Base-by-base conservation (phyloP, 1,140 invertebrate genomes). In the Tetranychus urticae region DNA sequence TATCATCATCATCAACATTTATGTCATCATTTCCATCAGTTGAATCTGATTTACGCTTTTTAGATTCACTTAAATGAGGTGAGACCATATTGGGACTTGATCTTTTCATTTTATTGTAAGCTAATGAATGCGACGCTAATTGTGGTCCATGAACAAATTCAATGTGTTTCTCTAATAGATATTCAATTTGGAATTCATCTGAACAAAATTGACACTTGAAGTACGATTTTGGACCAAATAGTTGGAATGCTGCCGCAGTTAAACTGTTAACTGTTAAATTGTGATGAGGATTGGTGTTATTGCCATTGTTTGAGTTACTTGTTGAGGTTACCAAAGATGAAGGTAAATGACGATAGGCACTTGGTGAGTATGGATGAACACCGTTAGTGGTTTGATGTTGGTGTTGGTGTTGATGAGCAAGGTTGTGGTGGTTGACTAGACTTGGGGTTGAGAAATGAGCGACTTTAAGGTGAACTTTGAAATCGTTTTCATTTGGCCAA, bases 101-200 rank as follows among this genome's bases (percentile, higher is more conserved):
- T 23, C 23, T 23, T 23, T 23, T 23, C 23, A 23, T 23, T 23
- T 23, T 23, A 23, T 23, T 23, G 23, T 23, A 23, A 23, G 23
- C 39, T 56, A 7, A 61, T 39, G 2, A 46, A n/a, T 10, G 55
- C 33, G 3, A 60, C 35, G 66, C 67, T 23, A 23, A 23, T 23
- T 23, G 23, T 64, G 45, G 66, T 42, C 74, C 73, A 67, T 88
- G 85, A 67, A 81, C 77, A 46, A 79, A 81, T 67, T 86, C 81
- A 75, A 88, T 81, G 67, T 89, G 86, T 33, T 82, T 77, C 65
- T 90, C 85, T 0, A 86, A 71, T n/a, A 88, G 73, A 67, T 86
- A 90, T 68, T 90, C 86, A 1, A 89, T 84, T 31, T 86, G 82
- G 69, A 90, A 91, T 8, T 83, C 80, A 63, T 89, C 84, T 4